Base-by-base conservation (phyloP, 2,888 invertebrate genomes). In the Perdita meconis region DNA sequence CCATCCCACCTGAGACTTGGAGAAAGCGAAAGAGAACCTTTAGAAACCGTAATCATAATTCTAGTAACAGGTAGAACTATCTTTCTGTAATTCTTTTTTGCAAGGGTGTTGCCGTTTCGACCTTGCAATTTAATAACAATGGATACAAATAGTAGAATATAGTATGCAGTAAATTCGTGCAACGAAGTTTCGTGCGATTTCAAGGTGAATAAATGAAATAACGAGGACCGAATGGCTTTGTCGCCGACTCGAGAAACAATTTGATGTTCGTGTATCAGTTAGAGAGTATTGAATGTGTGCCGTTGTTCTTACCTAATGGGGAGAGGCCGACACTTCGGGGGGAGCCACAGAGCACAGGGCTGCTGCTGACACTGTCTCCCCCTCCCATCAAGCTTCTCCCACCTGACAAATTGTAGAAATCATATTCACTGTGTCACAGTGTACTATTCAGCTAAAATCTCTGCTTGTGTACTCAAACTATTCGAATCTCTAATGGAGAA, bases 261-360 rank as follows among this genome's bases (percentile, higher is more conserved):
- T 36, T 63, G 30, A 66, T 70, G 65, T 67, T 19, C 40, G 68
- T 70, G 69, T 61, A 6, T 4, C 53, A 69, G 51, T 71, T 64
- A 50, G 6, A 74, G 57, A 67, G 81, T 76, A 78, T 69, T 59
- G n/a, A 81, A 73, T 66, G 80, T 83, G 84, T 88, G 82, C 81
- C 83, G 64, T 78, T 81, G 74, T 80, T 85, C 91, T 91, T 93
- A 94, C 94, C 94, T 92, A 94, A 89, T 66, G 94, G 94, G 81
- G 94, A 94, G 80, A 94, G 89, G 81, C 93, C 93, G 85, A 94
- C 92, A 90, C 94, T 94, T 89, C 93, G 92, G 78, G 94, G 93
- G 79, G 94, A 94, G 83, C 93, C 93, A 83, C 92, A 93, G 64
- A 93, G 93, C 89, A 93, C 93, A 69, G 94, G 93, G 88, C 94